Evolutionary conservation across 2,113 vertebrate genomes (phyloP), one percentile per base, ranked within the genome.

Genomic region (Sitta europaea): DNA sequence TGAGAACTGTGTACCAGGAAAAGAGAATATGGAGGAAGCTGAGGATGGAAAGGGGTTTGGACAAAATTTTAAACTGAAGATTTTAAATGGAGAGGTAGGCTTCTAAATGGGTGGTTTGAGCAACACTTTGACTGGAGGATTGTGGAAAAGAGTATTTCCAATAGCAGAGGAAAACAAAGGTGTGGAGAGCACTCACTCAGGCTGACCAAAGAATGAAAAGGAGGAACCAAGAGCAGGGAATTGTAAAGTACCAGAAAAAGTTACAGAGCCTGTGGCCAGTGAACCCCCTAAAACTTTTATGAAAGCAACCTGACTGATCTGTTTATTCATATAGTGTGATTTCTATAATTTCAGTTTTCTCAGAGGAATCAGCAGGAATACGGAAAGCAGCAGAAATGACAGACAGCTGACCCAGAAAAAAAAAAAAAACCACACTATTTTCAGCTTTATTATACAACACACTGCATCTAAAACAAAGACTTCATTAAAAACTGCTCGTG

Each of bases 361-460:
- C 65, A 66, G 54, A 66, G 33, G 12, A 79, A 88, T 66, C 88
- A 91, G 62, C 86, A 94, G 16, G 43, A 91, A 63, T 91, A 88
- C 45, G 72, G 72, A 94, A 96, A 84, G 68, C 68, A 86, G 68
- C 11, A 91, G 35, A 94, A 96, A 94, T 81, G 65, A 95, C 79
- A 94, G 92, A 84, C 92, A 91, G 84, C 42, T 93, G 88, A 95
- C 86, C 79, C 48, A 91, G 88, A 27, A 93, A 93, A 91, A 72
- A 80, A 57, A 68, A 82, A 65, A 86, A 51, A 65, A 83, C 51
- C 13, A 5, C 51, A 57, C 53, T 88, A 50, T 80, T 94, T 93
- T 94, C 51, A 84, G 79, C 48, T 94, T 86, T 81, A 59, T 93
- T 91, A 80, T 53, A 61, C 74, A 90, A 88, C 59, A 77, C 48